Base-by-base conservation (phyloP, 2,888 invertebrate genomes). In the Mellilla xanthometata region DNA sequence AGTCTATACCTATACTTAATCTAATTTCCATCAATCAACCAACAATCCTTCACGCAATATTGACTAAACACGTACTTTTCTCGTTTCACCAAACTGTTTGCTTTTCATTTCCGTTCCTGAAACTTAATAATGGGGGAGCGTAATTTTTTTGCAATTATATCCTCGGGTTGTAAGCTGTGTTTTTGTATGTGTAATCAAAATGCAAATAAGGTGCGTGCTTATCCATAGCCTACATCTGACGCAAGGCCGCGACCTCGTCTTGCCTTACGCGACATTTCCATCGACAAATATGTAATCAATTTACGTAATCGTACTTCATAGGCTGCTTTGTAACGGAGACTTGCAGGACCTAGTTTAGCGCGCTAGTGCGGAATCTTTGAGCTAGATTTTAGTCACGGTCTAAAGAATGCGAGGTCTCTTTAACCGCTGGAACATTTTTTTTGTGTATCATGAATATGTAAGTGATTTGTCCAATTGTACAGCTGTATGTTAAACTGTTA, bases 181-280 rank as follows among this genome's bases (percentile, higher is more conserved):
- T 58, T 36, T 62, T 57, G 67, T 73, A 62, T 42, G 52, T 62
- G 75, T 79, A 85, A 85, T 88, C 77, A 81, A 84, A 83, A 88
- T 89, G 88, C 80, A 86, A 88, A 89, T 87, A 76, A 76, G 75
- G 78, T 77, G 76, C 68, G 36, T 58, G 54, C 75, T 87, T 87
- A 87, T 88, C 88, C 87, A 66, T 76, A 87, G 75, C 88, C 89
- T 74, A 89, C 81, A 87, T 88, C 86, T 84, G 49, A 44, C 44
- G 65, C 78, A 84, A 87, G 87, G 88, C 76, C 85, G 76, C 61
- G 80, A 63, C 81, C 81, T 75, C 76, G 75, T 65, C 66, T 48
- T 38, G 46, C 44, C 38, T 43, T 41, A 36, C 42, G 65, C 68
- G 69, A 72, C 71, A 71, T 60, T 68, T 52, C 52, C 54, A 52